phyloP scores from a whole-genome alignment of 2,797 vertebrate species.

The Peromyscus eremicus region DNA sequence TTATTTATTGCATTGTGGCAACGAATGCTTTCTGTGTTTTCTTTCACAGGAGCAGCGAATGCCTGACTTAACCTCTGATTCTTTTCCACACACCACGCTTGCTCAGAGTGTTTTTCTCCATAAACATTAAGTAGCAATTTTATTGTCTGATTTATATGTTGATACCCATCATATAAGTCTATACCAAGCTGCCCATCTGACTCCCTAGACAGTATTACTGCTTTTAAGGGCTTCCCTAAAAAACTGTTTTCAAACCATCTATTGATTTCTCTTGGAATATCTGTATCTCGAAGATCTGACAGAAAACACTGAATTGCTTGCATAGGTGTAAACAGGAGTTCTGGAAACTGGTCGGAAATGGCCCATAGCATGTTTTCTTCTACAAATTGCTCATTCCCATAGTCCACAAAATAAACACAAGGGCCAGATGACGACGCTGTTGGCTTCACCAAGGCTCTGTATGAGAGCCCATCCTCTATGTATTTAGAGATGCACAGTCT shows the following conservation, averaged over 20 bases:
- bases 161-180: conserved; percentile 92
- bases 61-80: conserved; percentile 62
- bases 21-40: conserved; percentile 43
- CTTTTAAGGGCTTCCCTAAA: conserved; percentile 90
- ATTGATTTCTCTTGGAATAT: conserved; percentile 88
- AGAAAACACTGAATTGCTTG: conserved; percentile 94
- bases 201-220: conserved; percentile 88
- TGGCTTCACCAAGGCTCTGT: conserved; percentile 89
- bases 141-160: conserved; percentile 92
- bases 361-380: conserved; percentile 89
- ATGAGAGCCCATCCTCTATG: conserved; percentile 92
- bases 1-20: neutral
- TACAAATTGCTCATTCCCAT: conserved; percentile 91
- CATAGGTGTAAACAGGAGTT: conserved; percentile 94
- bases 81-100: conserved; percentile 43
- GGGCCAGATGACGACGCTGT: conserved; percentile 87
- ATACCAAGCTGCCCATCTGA: conserved; percentile 91
- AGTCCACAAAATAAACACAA: conserved; percentile 94
- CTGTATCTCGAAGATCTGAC: conserved; percentile 85
- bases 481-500: conserved; percentile 93
- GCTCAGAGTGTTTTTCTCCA: conserved; percentile 34
- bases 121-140: conserved; percentile 86
- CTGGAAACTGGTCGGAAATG: conserved; percentile 89
- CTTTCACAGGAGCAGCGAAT: conserved; percentile 62
- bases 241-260: conserved; percentile 90